Base-by-base conservation (phyloP, 23 tunicate genomes). In the Diplosoma virens region DNA sequence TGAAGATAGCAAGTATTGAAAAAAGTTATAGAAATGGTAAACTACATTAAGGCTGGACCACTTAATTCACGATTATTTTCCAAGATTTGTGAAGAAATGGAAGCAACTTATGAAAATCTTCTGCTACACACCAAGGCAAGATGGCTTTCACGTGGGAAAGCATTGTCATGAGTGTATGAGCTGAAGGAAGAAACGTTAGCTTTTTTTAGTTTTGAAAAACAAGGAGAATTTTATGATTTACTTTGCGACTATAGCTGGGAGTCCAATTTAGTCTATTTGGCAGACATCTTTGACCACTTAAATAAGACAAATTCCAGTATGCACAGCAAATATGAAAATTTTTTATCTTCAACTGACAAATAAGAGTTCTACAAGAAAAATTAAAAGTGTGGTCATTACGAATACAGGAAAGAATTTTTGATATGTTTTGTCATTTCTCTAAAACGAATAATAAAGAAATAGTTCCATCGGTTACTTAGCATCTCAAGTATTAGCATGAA, bases 101-200 rank as follows among this genome's bases (percentile, higher is more conserved):
- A 50, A 72, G 78, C 61, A 72, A 72, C 25, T 50, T 72, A 72
- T 72, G 78, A 72, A 72, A 72, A 72, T 72, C 78, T 72, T 72
- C 75, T 68, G 75, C 21, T 34, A 36, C 54, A 36, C 75, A 72
- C 78, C 59, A 35, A 72, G 78, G 78, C 78, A 72, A 72, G 78
- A 72, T 72, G 78, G 78, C 61, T 72, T 33, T 72, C 78, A 47
- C 61, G 78, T 72, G 78, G 78, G 48, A 72, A 72, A 72, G 78
- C 61, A 25, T 72, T 72, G 61, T 72, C 78, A 72, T 34, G 61
- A 72, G 78, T 72, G 48, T 72, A 72, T 72, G 78, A 47, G 78
- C 78, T 72, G 78, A 72, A 72, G 25, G 78, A 72, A 9, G 33
- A 48, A 26, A 72, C 48, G 78, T 72, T 72, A 72, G 78, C 78